phyloP scores from a whole-genome alignment of 2,888 invertebrate genomes.

The Troilus luridus region DNA sequence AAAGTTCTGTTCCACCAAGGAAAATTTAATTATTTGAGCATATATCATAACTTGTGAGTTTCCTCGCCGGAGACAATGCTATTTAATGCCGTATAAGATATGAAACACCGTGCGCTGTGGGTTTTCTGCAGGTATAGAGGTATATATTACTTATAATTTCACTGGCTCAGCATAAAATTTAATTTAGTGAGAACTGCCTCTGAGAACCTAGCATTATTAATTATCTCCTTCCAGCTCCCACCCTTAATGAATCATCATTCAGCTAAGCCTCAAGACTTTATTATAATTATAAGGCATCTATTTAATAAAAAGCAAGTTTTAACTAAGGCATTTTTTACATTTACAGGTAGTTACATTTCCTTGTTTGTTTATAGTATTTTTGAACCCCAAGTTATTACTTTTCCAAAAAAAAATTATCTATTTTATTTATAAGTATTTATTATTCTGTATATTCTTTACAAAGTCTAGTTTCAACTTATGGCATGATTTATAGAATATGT shows the following conservation, averaged over 20 bases:
- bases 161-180: not conserved
- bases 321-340: too few relatives aligned
- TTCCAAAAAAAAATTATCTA: too few relatives aligned
- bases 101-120: not conserved
- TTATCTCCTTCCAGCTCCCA: not conserved
- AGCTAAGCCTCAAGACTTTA: not conserved
- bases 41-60: not conserved
- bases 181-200: not conserved
- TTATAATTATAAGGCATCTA: not conserved
- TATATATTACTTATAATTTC: constrained; percentile 12
- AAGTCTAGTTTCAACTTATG: too few relatives aligned
- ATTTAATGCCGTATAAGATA: not conserved
- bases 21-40: not conserved
- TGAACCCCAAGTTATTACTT: too few relatives aligned
- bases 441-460: too few relatives aligned
- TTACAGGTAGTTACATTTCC: too few relatives aligned
- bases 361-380: too few relatives aligned
- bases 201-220: not conserved
- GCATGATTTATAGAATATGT: too few relatives aligned
- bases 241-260: not conserved
- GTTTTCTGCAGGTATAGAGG: not conserved
- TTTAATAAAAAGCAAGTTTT: not conserved
- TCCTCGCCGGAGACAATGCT: not conserved
- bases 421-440: too few relatives aligned
- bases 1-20: too few relatives aligned